Evolutionary conservation across 2,113 vertebrate species (phyloP).

Genomic region (Microcebus lehilahytsara): DNA sequence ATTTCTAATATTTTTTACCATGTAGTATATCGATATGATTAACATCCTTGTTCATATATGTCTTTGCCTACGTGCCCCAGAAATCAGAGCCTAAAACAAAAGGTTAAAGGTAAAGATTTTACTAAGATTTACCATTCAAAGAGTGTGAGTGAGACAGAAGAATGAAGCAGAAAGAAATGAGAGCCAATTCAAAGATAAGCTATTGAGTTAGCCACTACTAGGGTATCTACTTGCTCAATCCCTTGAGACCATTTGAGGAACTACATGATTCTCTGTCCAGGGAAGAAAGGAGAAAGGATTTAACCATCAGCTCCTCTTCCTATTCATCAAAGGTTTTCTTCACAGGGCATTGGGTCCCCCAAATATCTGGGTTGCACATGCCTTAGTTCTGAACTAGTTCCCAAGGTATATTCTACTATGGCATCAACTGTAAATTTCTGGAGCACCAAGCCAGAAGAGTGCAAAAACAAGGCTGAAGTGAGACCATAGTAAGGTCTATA

Average conservation of each 20-base stretch:
- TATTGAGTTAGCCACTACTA: background rate
- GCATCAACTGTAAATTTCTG: background rate
- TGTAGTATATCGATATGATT: background rate
- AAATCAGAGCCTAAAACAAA: background rate
- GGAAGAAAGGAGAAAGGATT: background rate
- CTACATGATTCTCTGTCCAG: background rate
- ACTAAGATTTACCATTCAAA: background rate
- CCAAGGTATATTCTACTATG: background rate
- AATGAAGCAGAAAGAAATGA: background rate
- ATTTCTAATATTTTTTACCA: background rate
- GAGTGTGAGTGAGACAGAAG: background rate
- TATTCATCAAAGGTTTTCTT: background rate
- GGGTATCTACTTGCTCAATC: background rate
- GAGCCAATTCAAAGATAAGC: background rate
- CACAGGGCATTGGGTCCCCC: background rate
- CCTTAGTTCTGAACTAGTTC: background rate
- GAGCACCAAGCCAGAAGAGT: background rate
- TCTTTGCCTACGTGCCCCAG: background rate
- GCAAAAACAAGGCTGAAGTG: background rate
- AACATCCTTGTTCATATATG: background rate
- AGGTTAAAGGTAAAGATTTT: background rate
- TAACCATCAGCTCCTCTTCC: background rate
- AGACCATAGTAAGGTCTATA: background rate
- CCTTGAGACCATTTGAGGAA: background rate
- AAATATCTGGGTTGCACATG: background rate